These are phyloP conservation scores for Thereva unica DNA, from an alignment of 2,888 invertebrate species.

Conservation along the genomic window DNA sequence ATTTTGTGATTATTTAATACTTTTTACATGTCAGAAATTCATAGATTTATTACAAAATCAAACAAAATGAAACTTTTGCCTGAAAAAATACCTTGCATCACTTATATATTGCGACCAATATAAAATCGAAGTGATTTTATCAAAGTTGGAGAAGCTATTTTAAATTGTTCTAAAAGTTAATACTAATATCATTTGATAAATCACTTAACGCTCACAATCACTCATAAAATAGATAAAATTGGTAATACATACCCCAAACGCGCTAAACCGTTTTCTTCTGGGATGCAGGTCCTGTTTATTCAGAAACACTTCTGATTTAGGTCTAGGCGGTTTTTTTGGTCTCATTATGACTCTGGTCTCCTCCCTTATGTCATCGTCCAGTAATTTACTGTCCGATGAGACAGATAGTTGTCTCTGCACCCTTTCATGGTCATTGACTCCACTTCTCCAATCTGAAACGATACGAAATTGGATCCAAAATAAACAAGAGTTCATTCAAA, in stretches of 20 bases:
- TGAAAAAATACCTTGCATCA: too few species aligned
- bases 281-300: slow-evolving; percentile 73
- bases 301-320: slow-evolving; percentile 94
- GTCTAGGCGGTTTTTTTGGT: slow-evolving; percentile 90
- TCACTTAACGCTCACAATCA: too few species aligned
- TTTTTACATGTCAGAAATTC: too few species aligned
- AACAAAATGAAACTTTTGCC: too few species aligned
- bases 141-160: too few species aligned
- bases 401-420: slow-evolving; percentile 89
- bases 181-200: too few species aligned
- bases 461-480: slow-evolving; percentile 15
- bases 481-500: slow-evolving; percentile 5
- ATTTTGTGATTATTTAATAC: too few species aligned
- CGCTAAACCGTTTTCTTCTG: slow-evolving; percentile 91
- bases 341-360: slow-evolving; percentile 86
- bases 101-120: too few species aligned
- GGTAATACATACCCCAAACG: slow-evolving; percentile 82
- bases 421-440: slow-evolving; percentile 75
- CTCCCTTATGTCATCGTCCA: slow-evolving; percentile 88
- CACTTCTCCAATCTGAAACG: slow-evolving; percentile 75
- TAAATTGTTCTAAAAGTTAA: too few species aligned
- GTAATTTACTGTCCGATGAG: slow-evolving; percentile 87
- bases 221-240: too few species aligned
- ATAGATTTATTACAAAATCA: too few species aligned
- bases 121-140: too few species aligned